phyloP scores from a whole-genome alignment of 2,888 invertebrate genomes.

The Diarsia mendica region DNA sequence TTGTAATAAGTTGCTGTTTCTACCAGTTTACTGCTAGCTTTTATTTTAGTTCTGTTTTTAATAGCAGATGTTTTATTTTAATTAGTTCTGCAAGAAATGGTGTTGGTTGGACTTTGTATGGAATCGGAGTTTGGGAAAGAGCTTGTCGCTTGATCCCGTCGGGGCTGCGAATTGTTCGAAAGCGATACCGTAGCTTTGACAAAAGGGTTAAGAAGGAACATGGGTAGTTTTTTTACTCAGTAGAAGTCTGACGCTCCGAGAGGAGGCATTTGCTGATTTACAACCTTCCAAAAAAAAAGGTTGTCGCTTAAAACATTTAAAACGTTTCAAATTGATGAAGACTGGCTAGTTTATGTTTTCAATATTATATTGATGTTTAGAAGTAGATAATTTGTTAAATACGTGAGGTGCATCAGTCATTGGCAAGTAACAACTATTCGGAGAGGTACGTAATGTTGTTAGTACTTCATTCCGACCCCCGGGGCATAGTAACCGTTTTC shows the following conservation, averaged over 20 bases:
- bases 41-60: constrained; percentile 48
- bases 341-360: too few relatives aligned
- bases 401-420: not conserved
- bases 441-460: not conserved
- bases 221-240: too few relatives aligned
- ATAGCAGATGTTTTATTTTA: constrained; percentile 37
- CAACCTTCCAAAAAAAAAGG: not conserved
- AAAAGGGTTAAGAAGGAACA: too few relatives aligned
- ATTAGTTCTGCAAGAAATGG: constrained; percentile 29
- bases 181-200: too few relatives aligned
- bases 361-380: too few relatives aligned
- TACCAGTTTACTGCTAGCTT: constrained; percentile 40
- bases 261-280: too few relatives aligned
- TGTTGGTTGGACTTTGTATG: not conserved
- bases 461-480: too few relatives aligned
- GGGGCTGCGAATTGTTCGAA: too few relatives aligned
- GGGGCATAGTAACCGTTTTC: too few relatives aligned
- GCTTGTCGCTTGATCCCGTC: not conserved
- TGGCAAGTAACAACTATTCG: too few relatives aligned
- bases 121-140: not conserved
- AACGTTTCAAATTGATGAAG: not conserved
- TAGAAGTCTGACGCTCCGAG: too few relatives aligned
- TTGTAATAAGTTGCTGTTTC: constrained; percentile 67
- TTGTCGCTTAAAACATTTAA: not conserved
- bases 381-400: not conserved